Evolutionary conservation across 2,113 vertebrate species (phyloP), one percentile per base, ranked within the genome.

Genomic region (Odontophorus gujanensis): DNA sequence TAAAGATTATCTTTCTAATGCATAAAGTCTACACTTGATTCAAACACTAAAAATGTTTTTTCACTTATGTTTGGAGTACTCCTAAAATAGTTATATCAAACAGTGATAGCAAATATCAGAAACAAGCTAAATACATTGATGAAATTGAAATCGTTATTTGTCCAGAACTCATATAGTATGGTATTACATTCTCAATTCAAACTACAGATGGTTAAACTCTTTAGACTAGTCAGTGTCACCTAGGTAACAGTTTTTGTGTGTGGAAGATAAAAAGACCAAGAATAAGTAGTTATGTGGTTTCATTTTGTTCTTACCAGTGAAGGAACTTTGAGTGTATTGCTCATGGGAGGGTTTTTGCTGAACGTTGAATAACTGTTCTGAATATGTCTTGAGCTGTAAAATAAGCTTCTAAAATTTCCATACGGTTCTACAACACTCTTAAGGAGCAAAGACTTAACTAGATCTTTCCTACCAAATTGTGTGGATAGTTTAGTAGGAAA

Each of bases 331-430:
- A 73, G 7, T 61, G 20, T 76, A 15, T 92, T 88, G 36, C 76
- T 95, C 57, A 34, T 22, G 43, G 48, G 65, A 85, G 34, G 63
- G 30, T 32, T 94, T 94, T 94, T 85, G 9, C 51, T 92, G 59
- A 43, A 69, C 58, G 63, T 76, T 92, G 79, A 85, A 80, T 85
- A 83, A 76, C 62, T 63, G 36, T 62, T 85, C 63, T 82, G 55
- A 74, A 90, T 68, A 3, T 69, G 24, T 89, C 55, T 71, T 74
- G 47, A 91, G 76, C 72, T 88, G 34, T 72, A 80, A 94, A 90
- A 96, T 59, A 63, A 16, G 16, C 34, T 87, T 30, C 68, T 82
- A 9, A 0, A 0, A 76, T 87, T 94, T 11, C 79, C 25, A 43
- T 4, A 2, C 59, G 48, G 59, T 63, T 19, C 38, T 91, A 22